phyloP scores from a whole-genome alignment of 1,140 invertebrate genomes.

The Drosophila willistoni region DNA sequence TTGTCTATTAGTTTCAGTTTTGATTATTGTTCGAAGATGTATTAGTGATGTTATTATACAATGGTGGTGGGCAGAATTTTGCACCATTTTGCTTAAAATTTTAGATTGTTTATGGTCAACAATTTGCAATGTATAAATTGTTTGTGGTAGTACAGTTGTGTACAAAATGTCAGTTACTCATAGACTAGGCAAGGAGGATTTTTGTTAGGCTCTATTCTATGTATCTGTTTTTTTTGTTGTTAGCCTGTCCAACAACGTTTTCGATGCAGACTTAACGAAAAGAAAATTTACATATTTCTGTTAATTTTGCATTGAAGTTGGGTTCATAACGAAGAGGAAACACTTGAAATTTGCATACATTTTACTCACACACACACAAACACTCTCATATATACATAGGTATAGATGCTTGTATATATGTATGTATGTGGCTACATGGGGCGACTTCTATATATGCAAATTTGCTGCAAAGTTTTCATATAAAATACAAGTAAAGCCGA shows the following conservation, averaged over 20 bases:
- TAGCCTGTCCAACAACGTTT: slow-evolving; percentile 53
- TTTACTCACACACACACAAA: slow-evolving; percentile 57
- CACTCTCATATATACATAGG: slow-evolving; percentile 31
- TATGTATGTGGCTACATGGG: neutral
- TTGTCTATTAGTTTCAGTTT: too few species aligned
- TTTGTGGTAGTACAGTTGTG: slow-evolving; percentile 62
- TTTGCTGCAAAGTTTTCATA: slow-evolving; percentile 79
- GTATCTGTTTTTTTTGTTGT: slow-evolving; percentile 30
- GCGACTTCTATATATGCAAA: slow-evolving; percentile 72
- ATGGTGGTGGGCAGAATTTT: slow-evolving; percentile 14
- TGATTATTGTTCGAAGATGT: too few species aligned
- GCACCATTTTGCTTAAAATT: neutral
- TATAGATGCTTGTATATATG: neutral
- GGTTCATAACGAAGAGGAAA: slow-evolving; percentile 83
- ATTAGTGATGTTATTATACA: too few species aligned
- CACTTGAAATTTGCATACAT: slow-evolving; percentile 83
- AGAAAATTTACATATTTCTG: slow-evolving; percentile 82
- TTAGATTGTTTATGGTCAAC: slow-evolving; percentile 55
- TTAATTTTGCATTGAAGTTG: slow-evolving; percentile 82
- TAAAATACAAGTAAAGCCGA: slow-evolving; percentile 80
- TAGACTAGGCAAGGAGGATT: slow-evolving; percentile 24
- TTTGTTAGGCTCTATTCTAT: slow-evolving; percentile 51
- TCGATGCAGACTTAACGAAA: slow-evolving; percentile 62
- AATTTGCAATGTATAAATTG: slow-evolving; percentile 35
- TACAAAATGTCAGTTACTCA: slow-evolving; percentile 43